phyloP scores from a whole-genome alignment of 2,888 invertebrate genomes.

The Machimus rusticus region DNA sequence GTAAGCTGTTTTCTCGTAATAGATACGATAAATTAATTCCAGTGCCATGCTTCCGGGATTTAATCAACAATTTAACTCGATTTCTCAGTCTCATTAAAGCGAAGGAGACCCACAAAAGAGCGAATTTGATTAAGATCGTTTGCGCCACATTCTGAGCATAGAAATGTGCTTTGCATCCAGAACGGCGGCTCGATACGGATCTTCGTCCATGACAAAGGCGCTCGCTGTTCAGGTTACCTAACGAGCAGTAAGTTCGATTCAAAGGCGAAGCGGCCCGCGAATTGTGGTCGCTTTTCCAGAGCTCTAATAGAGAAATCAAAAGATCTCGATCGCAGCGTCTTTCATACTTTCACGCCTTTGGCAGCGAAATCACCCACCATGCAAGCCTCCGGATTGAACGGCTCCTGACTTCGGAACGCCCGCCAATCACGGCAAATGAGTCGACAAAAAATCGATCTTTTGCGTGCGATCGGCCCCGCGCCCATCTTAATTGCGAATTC shows the following conservation, averaged over 20 bases:
- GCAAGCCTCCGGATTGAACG: neutral
- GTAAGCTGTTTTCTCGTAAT: neutral
- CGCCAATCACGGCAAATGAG: neutral
- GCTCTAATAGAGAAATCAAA: neutral
- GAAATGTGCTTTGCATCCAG: neutral
- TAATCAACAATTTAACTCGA: neutral
- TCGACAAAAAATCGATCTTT: conserved; percentile 1
- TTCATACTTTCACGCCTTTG: conserved; percentile 25
- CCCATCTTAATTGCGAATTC: conserved; percentile 13
- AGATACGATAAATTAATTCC: neutral
- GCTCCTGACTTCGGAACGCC: neutral
- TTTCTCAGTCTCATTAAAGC: neutral
- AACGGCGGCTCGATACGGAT: neutral
- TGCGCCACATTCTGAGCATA: neutral
- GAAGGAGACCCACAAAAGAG: neutral
- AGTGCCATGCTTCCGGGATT: neutral
- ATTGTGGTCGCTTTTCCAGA: neutral
- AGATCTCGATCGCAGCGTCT: neutral
- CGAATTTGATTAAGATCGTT: neutral
- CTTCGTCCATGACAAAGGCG: neutral
- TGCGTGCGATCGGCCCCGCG: neutral
- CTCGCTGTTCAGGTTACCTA: neutral
- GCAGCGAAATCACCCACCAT: neutral
- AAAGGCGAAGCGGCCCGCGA: neutral
- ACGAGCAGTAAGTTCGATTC: neutral